These are phyloP conservation scores for Carcinoscorpius rotundicauda DNA, from an alignment of 1,140 invertebrate genomes.

Conservation along the genomic window DNA sequence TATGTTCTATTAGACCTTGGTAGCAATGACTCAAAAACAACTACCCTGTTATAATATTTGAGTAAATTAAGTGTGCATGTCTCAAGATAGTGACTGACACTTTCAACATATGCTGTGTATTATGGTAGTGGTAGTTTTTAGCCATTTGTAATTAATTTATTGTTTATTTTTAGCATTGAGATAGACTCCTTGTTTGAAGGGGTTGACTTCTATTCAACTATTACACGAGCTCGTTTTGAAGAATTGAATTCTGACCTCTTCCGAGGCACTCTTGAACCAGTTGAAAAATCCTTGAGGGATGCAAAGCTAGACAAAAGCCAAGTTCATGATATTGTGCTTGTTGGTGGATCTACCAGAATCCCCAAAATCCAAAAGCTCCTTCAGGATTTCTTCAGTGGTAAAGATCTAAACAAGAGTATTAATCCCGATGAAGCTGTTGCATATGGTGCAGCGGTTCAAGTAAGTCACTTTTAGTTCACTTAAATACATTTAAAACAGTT, in stretches of 20 bases:
- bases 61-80: no score
- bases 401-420: conserved; percentile 41
- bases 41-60: no score
- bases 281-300: conserved; percentile 57
- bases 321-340: conserved; percentile 44
- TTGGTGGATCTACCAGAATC: conserved; percentile 48
- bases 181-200: conserved; percentile 92
- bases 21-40: no score
- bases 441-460: conserved; percentile 49
- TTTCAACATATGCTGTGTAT: no score
- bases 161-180: conserved; percentile 69
- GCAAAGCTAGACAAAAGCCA: conserved; percentile 30
- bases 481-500: no score
- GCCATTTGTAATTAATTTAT: no score
- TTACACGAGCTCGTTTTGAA: conserved; percentile 86
- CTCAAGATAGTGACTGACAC: no score
- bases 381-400: conserved; percentile 37
- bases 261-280: conserved; percentile 77
- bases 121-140: no score
- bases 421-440: conserved; percentile 42
- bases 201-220: conserved; percentile 89
- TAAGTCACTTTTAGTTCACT: no score
- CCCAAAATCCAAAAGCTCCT: conserved; percentile 45
- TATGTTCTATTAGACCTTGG: no score
- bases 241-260: conserved; percentile 86